Percentiles rank a stretch among this genome's conserved stretches.
Conservation (phyloP, 1,140 invertebrate genomes). For the Druon quercuslanigerum region DNA sequence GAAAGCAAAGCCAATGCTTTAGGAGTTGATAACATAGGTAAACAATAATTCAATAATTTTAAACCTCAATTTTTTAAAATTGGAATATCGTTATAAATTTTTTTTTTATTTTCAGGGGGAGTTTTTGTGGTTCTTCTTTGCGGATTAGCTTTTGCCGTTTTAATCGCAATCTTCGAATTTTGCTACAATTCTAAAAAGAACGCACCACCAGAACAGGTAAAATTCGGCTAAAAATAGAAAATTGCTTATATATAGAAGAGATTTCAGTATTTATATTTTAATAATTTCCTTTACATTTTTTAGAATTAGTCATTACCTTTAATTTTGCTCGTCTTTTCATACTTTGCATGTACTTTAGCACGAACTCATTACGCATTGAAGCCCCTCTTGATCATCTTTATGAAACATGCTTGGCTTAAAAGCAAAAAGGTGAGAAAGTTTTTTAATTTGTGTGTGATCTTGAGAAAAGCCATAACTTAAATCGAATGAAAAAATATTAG, state of each 20-base stretch:
- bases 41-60: slow-evolving; percentile 35
- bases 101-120: slow-evolving; percentile 78
- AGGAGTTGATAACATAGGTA: slow-evolving; percentile 91
- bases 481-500: not conserved
- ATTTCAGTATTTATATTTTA: not conserved
- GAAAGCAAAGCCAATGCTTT: slow-evolving; percentile 87
- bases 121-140: slow-evolving; percentile 93
- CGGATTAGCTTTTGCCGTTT: slow-evolving; percentile 84
- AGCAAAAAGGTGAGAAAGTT: not conserved
- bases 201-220: slow-evolving; percentile 81
- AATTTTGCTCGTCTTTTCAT: slow-evolving; percentile 47
- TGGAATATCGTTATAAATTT: not conserved
- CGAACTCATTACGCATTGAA: slow-evolving; percentile 72
- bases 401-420: slow-evolving; percentile 5
- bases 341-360: slow-evolving; percentile 64
- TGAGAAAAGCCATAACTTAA: not conserved
- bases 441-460: slow-evolving; percentile 9
- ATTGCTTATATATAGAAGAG: slow-evolving; percentile 33
- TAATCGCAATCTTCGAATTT: slow-evolving; percentile 88
- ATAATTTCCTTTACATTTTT: slow-evolving; percentile 7
- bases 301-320: slow-evolving; percentile 20
- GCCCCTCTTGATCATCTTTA: slow-evolving; percentile 46
- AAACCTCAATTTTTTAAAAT: not conserved
- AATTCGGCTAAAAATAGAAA: slow-evolving; percentile 44
- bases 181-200: slow-evolving; percentile 87